These are phyloP conservation scores for Drosophila rellima DNA, from an alignment of 2,888 invertebrate species.

Conservation along the genomic window DNA sequence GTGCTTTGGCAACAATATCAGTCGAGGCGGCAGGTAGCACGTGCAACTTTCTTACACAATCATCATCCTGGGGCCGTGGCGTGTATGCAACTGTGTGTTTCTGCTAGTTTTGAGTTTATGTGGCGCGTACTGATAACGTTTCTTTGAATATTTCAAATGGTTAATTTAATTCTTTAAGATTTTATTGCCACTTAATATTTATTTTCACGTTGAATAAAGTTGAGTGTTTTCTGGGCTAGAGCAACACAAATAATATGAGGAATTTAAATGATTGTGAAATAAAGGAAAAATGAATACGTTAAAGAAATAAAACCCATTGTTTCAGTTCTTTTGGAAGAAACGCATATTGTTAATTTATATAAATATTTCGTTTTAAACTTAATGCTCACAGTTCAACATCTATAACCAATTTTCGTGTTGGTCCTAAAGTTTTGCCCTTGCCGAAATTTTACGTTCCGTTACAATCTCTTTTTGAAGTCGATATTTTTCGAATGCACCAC, in stretches of 20 bases:
- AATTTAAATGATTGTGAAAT: conserved; percentile 57
- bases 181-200: conserved; percentile 64
- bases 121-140: conserved; percentile 71
- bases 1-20: conserved; percentile 46
- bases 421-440: too few species aligned
- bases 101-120: conserved; percentile 50
- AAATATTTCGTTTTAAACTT: neutral
- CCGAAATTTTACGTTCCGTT: too few species aligned
- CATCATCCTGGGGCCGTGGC: conserved; percentile 20
- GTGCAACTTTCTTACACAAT: conserved; percentile 24
- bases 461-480: too few species aligned
- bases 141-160: conserved; percentile 48
- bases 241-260: conserved; percentile 25
- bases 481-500: too few species aligned
- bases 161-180: conserved; percentile 30
- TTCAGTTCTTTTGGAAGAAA: neutral
- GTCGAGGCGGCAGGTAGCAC: conserved; percentile 43
- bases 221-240: conserved; percentile 47
- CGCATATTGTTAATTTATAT: neutral
- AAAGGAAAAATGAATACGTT: conserved; percentile 67
- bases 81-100: conserved; percentile 21
- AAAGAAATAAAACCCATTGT: conserved; percentile 21
- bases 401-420: too few species aligned
- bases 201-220: conserved; percentile 51
- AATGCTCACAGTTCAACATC: too few species aligned